phyloP scores from a whole-genome alignment of 37 sponge, comb jelly and placozoan species.

The Geodia barretti region DNA sequence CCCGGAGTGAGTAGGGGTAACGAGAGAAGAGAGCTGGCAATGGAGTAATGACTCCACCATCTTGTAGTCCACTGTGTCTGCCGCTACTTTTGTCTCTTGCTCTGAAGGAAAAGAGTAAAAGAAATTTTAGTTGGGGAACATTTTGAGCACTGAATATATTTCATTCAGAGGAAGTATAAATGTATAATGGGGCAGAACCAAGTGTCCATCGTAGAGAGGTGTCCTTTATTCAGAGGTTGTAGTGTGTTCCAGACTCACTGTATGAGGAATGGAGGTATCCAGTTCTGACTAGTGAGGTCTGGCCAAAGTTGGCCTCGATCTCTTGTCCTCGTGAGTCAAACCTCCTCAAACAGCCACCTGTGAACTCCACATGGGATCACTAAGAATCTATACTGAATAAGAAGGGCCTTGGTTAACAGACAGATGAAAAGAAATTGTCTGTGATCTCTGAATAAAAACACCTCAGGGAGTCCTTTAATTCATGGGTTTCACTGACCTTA shows the following conservation, averaged over 20 bases:
- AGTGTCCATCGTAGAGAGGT: not conserved
- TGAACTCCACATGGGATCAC: conserved; percentile 68
- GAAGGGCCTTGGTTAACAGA: not conserved
- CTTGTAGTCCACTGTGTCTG: conserved; percentile 48
- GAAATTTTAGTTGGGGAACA: not conserved
- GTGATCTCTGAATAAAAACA: no score
- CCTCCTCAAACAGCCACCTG: conserved; percentile 56
- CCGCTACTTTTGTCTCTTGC: conserved; percentile 44
- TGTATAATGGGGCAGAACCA: not conserved
- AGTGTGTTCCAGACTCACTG: conserved; percentile 55
- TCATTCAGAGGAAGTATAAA: not conserved
- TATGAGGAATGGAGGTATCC: conserved; percentile 84
- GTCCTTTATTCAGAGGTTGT: not conserved
- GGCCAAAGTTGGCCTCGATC: conserved; percentile 83
- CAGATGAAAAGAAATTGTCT: no score
- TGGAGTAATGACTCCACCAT: conserved; percentile 33
- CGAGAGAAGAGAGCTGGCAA: conserved; percentile 31
- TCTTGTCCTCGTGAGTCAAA: conserved; percentile 63
- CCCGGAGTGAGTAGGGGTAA: conserved; percentile 48
- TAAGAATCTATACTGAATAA: conserved; percentile 47
- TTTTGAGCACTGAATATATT: not conserved
- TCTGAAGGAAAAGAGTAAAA: conserved; percentile 23
- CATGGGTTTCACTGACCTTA: conserved; percentile 28
- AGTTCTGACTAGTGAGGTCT: conserved; percentile 44
- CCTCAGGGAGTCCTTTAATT: not conserved